Evolutionary conservation across 1,140 invertebrate species (phyloP).

Genomic region (Aricia agestis): DNA sequence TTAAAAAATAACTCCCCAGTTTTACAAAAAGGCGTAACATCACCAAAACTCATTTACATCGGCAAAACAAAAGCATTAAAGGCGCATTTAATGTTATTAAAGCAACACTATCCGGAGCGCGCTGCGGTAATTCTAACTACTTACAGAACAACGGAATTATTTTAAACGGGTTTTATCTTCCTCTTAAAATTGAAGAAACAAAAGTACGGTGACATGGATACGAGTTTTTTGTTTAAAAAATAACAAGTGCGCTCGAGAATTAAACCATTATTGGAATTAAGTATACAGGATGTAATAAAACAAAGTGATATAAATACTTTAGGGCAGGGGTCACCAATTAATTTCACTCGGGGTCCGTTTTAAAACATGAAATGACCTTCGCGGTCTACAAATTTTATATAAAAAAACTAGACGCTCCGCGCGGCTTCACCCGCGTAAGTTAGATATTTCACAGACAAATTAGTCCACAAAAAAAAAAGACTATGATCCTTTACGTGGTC

Average conservation of each 20-base stretch:
- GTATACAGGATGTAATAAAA: too few relatives aligned
- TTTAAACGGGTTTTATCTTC: neutral
- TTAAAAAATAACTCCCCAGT: neutral
- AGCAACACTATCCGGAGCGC: neutral
- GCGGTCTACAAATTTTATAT: too few relatives aligned
- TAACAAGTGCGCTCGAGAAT: neutral
- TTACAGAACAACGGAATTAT: conserved; percentile 1
- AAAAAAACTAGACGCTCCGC: too few relatives aligned
- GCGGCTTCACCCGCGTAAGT: too few relatives aligned
- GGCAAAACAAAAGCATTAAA: conserved; percentile 1
- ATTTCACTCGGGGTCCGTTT: too few relatives aligned
- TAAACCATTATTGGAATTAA: too few relatives aligned
- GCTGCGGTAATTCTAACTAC: neutral
- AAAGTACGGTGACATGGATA: neutral
- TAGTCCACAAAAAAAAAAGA: too few relatives aligned
- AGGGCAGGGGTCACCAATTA: too few relatives aligned
- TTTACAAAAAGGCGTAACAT: neutral
- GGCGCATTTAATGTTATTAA: conserved; percentile 2
- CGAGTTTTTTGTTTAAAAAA: neutral
- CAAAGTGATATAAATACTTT: too few relatives aligned
- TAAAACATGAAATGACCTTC: too few relatives aligned
- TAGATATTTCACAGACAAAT: too few relatives aligned
- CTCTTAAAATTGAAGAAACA: neutral
- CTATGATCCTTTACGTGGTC: too few relatives aligned
- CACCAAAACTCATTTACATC: neutral